Conservation (phyloP, 2,113 vertebrate species). For the Seriola dumerili region DNA sequence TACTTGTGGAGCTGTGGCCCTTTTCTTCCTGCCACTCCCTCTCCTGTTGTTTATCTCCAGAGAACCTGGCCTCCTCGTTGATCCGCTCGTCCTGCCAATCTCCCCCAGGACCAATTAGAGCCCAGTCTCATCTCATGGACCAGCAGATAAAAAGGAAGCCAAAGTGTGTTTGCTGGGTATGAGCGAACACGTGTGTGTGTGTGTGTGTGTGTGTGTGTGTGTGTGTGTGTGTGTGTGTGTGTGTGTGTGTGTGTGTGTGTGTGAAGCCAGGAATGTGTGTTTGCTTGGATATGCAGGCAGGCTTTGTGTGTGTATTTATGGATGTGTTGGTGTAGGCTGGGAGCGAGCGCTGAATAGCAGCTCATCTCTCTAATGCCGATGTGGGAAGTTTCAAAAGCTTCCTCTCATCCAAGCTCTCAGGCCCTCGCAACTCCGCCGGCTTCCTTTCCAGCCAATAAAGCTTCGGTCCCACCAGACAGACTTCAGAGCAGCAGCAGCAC, state of each 20-base stretch:
- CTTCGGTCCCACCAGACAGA: constrained; percentile 69
- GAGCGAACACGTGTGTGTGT: constrained; percentile 29
- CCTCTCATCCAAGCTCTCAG: constrained; percentile 90
- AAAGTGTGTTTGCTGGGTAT: constrained; percentile 54
- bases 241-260: too few species aligned
- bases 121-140: constrained; percentile 92
- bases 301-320: constrained; percentile 46
- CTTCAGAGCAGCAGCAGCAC: constrained; percentile 71
- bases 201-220: constrained; percentile 45
- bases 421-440: constrained; percentile 72
- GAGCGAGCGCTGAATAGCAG: constrained; percentile 87
- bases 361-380: constrained; percentile 86
- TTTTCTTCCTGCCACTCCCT: constrained; percentile 77
- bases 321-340: constrained; percentile 51
- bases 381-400: constrained; percentile 89
- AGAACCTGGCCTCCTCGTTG: constrained; percentile 88
- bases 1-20: constrained; percentile 84
- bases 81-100: constrained; percentile 89
- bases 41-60: constrained; percentile 90
- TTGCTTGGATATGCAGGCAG: constrained; percentile 56
- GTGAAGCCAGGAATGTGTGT: constrained; percentile 32
- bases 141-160: constrained; percentile 93
- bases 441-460: constrained; percentile 79
- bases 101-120: constrained; percentile 98
- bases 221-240: constrained; percentile 34